phyloP scores from a whole-genome alignment of 2,888 invertebrate genomes.

The Pristionchus exspectatus region DNA sequence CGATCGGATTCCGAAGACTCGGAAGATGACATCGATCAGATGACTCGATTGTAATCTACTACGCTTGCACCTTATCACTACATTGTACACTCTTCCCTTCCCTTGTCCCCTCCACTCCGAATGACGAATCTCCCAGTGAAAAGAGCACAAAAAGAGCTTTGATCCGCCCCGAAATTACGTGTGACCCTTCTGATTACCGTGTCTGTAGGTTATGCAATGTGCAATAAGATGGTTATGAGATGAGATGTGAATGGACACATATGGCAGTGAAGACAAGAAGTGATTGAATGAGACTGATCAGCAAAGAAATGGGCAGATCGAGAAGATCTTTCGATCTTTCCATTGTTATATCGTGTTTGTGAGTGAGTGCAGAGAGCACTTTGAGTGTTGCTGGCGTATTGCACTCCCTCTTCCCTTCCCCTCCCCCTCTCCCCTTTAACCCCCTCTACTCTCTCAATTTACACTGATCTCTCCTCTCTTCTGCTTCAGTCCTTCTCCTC shows the following conservation, averaged over 20 bases:
- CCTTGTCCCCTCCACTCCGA: constrained; percentile 15
- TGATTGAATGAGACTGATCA: background rate
- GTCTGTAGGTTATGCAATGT: constrained; percentile 40
- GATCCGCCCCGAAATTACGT: constrained; percentile 41
- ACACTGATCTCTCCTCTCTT: background rate
- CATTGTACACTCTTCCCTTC: constrained; percentile 12
- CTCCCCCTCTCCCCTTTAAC: constrained; percentile 1
- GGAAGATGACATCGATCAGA: constrained; percentile 65
- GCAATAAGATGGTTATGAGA: constrained; percentile 29
- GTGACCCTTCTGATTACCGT: constrained; percentile 7
- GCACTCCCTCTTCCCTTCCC: constrained; percentile 1
- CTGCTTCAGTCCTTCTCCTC: constrained; percentile 37
- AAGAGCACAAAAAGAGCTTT: constrained; percentile 30
- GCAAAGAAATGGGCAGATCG: background rate
- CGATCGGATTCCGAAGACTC: constrained; percentile 71
- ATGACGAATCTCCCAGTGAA: constrained; percentile 38
- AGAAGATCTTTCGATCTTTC: background rate
- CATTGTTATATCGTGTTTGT: constrained; percentile 43
- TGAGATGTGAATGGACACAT: background rate
- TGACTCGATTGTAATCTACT: constrained; percentile 62
- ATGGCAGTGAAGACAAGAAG: background rate
- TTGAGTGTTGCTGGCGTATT: constrained; percentile 43
- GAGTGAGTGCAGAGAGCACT: constrained; percentile 38
- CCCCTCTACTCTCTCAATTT: constrained; percentile 38
- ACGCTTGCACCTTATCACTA: constrained; percentile 4